These are phyloP conservation scores for Condylura cristata DNA, from an alignment of 2,113 vertebrate genomes.

Conservation along the genomic window DNA sequence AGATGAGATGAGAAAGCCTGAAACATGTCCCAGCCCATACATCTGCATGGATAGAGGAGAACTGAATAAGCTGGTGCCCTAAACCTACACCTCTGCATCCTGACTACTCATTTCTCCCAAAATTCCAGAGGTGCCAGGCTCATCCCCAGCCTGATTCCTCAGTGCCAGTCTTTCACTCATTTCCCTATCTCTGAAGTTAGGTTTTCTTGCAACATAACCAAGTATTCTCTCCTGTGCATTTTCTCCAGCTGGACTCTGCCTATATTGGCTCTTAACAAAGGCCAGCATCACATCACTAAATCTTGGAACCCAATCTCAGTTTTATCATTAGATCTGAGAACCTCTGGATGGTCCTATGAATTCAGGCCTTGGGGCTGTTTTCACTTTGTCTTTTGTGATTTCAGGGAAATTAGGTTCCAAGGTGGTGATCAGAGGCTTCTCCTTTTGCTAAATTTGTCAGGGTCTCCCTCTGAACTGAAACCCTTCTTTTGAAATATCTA, in stretches of 20 bases:
- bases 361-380: neutral
- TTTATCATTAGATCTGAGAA: too few relatives aligned
- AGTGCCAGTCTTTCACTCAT: too few relatives aligned
- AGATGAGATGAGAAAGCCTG: neutral
- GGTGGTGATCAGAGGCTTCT: neutral
- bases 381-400: neutral
- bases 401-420: neutral
- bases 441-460: neutral
- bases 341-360: neutral
- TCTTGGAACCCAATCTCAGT: neutral
- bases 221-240: too few relatives aligned
- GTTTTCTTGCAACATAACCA: neutral
- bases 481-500: neutral
- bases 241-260: neutral
- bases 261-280: neutral
- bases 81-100: fast-evolving
- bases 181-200: neutral
- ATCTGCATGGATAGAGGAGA: neutral
- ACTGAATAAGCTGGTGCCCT: neutral
- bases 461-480: neutral
- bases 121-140: neutral
- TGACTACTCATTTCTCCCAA: neutral
- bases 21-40: neutral
- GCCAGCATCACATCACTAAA: too few relatives aligned
- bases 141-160: too few relatives aligned